Percentiles rank a stretch among this genome's conserved stretches.
phyloP scores from a whole-genome alignment of 30 jellyfish, hydroid and myxozoan genomes.

The Chironex yamaguchii region DNA sequence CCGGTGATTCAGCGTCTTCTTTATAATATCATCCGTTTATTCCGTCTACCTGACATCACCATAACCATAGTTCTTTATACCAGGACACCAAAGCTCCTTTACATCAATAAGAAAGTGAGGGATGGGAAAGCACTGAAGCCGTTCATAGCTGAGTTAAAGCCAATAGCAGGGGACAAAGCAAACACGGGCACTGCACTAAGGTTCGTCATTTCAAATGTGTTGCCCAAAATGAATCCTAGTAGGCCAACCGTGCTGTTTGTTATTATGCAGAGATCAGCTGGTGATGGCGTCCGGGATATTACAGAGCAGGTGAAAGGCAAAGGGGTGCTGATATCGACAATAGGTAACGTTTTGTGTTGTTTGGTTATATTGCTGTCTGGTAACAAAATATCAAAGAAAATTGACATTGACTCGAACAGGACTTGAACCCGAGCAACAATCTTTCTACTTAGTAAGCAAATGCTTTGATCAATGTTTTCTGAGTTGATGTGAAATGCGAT shows the following conservation, averaged over 20 bases:
- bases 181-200: no score
- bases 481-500: no score
- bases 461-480: no score
- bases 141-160: no score
- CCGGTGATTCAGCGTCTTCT: constrained; percentile 52
- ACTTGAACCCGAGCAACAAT: no score
- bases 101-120: constrained; percentile 13
- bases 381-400: no score
- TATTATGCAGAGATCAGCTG: constrained; percentile 72
- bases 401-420: no score
- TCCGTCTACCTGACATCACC: constrained; percentile 40
- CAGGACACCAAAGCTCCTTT: constrained; percentile 34
- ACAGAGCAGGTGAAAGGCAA: constrained; percentile 35
- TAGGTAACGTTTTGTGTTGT: constrained; percentile 68
- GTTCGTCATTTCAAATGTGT: constrained; percentile 23
- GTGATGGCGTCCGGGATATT: constrained; percentile 53
- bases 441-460: no score
- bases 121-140: constrained; percentile 57
- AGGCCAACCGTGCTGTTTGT: constrained; percentile 48
- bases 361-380: no score
- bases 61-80: constrained; percentile 57
- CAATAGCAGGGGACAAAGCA: no score
- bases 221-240: constrained; percentile 14
- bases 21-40: constrained; percentile 66
- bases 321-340: constrained; percentile 64